Percentiles rank a stretch among this genome's conserved stretches.
Evolutionary conservation across 2,113 vertebrate species (phyloP).

Genomic region (Microcebus griseorufus): DNA sequence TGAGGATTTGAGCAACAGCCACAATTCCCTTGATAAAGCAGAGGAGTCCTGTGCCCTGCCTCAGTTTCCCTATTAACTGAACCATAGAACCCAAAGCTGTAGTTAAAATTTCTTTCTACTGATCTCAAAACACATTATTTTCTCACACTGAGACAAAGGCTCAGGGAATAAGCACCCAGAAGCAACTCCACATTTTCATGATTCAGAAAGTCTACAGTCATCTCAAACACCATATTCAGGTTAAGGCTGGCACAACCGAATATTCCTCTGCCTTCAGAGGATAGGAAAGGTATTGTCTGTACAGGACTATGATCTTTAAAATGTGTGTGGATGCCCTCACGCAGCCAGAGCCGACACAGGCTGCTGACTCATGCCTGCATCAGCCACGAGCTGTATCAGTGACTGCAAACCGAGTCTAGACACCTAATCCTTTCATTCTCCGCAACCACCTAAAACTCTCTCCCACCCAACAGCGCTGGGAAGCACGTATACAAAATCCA

Average conservation of each 20-base stretch:
- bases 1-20: neutral
- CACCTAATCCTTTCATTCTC: neutral
- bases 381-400: neutral
- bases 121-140: neutral
- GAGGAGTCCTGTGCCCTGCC: neutral
- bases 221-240: neutral
- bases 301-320: neutral
- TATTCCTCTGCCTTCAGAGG: neutral
- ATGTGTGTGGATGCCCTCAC: neutral
- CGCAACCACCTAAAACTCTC: neutral
- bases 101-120: slow-evolving; percentile 4
- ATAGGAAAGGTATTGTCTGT: neutral
- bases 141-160: neutral
- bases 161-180: slow-evolving; percentile 5
- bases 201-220: neutral
- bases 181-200: neutral
- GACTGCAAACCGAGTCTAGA: neutral
- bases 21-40: neutral
- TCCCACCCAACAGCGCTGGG: neutral
- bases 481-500: neutral
- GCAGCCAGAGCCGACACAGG: neutral
- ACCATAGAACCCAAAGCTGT: neutral
- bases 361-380: neutral
- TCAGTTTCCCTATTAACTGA: neutral
- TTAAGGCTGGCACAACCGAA: neutral